phyloP scores from a whole-genome alignment of 2,113 vertebrate species.

The Formicarius rufipectus region DNA sequence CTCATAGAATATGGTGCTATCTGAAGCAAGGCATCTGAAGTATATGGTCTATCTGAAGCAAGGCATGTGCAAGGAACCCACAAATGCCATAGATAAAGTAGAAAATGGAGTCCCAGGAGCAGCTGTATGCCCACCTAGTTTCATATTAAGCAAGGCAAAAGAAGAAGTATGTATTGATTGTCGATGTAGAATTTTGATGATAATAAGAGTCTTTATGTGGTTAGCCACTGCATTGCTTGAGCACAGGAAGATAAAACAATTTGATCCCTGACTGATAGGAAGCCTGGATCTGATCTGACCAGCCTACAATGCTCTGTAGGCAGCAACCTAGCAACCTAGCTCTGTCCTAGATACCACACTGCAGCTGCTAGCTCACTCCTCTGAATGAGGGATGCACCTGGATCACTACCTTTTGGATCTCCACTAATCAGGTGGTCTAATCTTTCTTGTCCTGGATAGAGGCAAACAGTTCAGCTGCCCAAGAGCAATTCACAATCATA shows the following conservation, averaged over 20 bases:
- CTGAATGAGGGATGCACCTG: accelerated
- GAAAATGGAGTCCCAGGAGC: not conserved
- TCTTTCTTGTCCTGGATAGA: not conserved
- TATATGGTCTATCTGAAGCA: not conserved
- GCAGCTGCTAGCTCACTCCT: not conserved
- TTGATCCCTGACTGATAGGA: not conserved
- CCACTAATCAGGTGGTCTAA: not conserved
- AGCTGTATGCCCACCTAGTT: not conserved
- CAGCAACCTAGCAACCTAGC: not conserved
- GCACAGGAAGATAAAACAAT: not conserved
- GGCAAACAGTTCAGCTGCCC: not conserved
- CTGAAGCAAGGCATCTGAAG: no score
- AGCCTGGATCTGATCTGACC: not conserved
- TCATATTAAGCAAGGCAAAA: not conserved
- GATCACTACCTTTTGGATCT: not conserved
- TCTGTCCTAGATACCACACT: not conserved
- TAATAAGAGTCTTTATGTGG: not conserved
- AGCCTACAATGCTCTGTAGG: not conserved
- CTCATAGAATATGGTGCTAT: accelerated
- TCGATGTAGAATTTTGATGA: not conserved
- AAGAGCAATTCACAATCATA: not conserved
- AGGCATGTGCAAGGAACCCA: not conserved
- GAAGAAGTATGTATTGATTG: not conserved
- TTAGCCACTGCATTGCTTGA: not conserved
- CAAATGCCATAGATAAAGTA: not conserved